These are phyloP conservation scores for Otus scops DNA, from an alignment of 2,797 vertebrate species.

Conservation along the genomic window DNA sequence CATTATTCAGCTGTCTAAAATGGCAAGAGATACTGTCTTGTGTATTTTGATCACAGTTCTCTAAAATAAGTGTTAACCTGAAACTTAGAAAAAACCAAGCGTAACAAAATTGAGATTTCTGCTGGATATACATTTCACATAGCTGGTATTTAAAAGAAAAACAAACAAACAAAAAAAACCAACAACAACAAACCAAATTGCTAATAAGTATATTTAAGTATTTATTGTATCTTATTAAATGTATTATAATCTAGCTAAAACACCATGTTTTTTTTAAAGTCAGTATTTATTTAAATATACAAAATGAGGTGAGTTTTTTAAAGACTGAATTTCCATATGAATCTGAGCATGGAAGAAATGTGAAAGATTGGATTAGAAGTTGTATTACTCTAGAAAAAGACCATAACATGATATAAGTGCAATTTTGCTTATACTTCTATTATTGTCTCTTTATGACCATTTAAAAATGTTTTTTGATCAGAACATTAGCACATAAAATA, in stretches of 20 bases:
- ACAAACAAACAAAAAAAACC: not conserved
- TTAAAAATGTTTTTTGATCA: not conserved
- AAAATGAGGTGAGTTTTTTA: not conserved
- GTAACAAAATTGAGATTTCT: not conserved
- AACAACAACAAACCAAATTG: not conserved
- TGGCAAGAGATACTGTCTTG: not conserved
- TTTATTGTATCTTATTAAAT: not conserved
- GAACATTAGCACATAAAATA: not conserved
- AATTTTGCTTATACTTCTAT: not conserved
- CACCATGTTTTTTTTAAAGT: accelerated
- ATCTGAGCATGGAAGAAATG: not conserved
- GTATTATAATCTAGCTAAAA: not conserved
- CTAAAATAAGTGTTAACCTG: not conserved
- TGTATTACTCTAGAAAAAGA: not conserved
- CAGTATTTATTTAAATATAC: not conserved
- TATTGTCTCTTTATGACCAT: not conserved
- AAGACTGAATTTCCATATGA: not conserved
- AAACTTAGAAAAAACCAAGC: not conserved
- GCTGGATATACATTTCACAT: not conserved
- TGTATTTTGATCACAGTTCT: not conserved
- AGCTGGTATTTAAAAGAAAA: not conserved
- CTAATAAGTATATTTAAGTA: not conserved
- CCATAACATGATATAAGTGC: not conserved
- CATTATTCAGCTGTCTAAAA: not conserved
- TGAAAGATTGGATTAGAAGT: not conserved